Conservation (phyloP, 2,888 invertebrate species). For the Pasiphila rectangulata region DNA sequence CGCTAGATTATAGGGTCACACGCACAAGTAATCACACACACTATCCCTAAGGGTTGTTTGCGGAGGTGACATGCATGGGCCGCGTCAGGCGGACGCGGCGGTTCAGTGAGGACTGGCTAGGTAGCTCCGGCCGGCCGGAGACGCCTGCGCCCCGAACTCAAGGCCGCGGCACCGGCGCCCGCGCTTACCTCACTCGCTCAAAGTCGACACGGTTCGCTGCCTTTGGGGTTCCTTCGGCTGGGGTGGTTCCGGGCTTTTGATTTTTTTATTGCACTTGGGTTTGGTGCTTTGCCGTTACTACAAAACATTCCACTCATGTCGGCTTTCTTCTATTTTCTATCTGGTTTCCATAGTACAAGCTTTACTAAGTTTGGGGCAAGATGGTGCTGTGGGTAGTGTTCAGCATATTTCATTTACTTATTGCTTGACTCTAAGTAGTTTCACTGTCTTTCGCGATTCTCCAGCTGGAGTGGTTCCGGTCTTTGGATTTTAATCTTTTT, state of each 20-base stretch:
- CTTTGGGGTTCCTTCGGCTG: conserved; percentile 29
- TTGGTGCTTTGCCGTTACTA: too few relatives aligned
- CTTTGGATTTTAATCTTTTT: too few relatives aligned
- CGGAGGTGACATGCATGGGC: conserved; percentile 54
- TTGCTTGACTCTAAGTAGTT: too few relatives aligned
- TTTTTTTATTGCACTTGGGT: neutral
- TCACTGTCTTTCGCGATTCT: too few relatives aligned
- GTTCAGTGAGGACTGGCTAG: conserved; percentile 67
- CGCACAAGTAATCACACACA: conserved; percentile 62
- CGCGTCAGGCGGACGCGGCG: conserved; percentile 78
- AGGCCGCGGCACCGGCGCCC: conserved; percentile 37
- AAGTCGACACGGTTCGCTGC: conserved; percentile 33
- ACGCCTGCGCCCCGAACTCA: conserved; percentile 53
- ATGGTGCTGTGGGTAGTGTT: too few relatives aligned
- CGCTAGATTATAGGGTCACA: conserved; percentile 52
- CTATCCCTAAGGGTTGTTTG: conserved; percentile 40
- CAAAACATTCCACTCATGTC: too few relatives aligned
- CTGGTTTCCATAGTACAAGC: too few relatives aligned
- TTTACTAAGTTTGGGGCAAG: too few relatives aligned
- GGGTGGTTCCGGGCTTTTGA: too few relatives aligned
- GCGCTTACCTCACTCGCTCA: conserved; percentile 42
- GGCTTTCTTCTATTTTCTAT: too few relatives aligned
- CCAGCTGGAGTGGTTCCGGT: too few relatives aligned
- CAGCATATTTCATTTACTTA: too few relatives aligned
- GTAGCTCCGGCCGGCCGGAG: conserved; percentile 48